These are phyloP conservation scores for Venusia cambrica DNA, from an alignment of 2,888 invertebrate genomes.

Conservation along the genomic window DNA sequence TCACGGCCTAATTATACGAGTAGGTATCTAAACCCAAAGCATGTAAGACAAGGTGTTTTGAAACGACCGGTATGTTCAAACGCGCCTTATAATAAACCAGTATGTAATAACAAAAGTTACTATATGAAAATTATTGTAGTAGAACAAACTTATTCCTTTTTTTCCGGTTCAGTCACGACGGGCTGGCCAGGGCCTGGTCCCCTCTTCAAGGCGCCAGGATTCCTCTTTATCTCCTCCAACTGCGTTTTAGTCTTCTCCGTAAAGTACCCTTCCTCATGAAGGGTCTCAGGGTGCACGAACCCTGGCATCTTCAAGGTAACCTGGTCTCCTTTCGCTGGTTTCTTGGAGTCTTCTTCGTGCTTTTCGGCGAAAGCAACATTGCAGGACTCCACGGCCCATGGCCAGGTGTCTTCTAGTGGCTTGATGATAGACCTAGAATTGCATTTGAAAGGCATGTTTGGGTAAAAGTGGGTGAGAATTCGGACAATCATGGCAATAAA, in stretches of 20 bases:
- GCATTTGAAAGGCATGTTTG: conserved; percentile 14
- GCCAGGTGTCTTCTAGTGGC: conserved; percentile 5
- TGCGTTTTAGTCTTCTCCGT: conserved; percentile 40
- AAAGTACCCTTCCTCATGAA: conserved; percentile 43
- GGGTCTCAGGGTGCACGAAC: conserved; percentile 36
- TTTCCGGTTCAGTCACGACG: conserved; percentile 33
- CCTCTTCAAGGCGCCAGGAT: too few species aligned
- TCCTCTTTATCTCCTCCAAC: conserved; percentile 43
- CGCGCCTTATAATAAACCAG: too few species aligned
- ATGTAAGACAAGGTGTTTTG: too few species aligned
- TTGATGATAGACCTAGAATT: conserved; percentile 12
- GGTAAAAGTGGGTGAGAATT: conserved; percentile 12
- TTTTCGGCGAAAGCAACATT: conserved; percentile 7
- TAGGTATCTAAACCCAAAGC: too few species aligned
- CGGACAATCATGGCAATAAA: conserved; percentile 13
- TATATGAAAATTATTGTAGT: too few species aligned
- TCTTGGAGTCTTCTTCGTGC: conserved; percentile 4
- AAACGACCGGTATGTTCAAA: too few species aligned
- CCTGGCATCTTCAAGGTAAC: conserved; percentile 41
- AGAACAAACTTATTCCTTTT: conserved; percentile 28
- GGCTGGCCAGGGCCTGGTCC: too few species aligned
- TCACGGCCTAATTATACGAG: too few species aligned
- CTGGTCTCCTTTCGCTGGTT: conserved; percentile 1
- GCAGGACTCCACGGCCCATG: conserved; percentile 7
- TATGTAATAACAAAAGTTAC: too few species aligned